A percentile compares a stretch with the other conserved stretches of the same genome.
Evolutionary conservation across 2,888 invertebrate genomes (phyloP).

Genomic region (Eilema sororculum): DNA sequence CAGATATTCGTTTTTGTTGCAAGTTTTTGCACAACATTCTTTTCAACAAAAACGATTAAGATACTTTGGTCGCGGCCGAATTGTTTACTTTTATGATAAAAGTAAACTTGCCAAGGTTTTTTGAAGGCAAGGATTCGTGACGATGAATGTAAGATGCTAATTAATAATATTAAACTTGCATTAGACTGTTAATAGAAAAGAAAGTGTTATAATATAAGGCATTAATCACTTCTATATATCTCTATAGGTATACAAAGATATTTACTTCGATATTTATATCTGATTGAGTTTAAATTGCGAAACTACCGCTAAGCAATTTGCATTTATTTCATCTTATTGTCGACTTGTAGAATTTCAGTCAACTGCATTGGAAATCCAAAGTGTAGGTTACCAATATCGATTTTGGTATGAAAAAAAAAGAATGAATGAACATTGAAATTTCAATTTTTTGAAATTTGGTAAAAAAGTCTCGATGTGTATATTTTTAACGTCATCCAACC

Average conservation of each 20-base stretch:
- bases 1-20: conserved; percentile 76
- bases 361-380: no score
- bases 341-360: no score
- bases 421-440: no score
- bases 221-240: not conserved
- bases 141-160: conserved; percentile 52
- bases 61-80: conserved; percentile 63
- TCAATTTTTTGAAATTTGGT: no score
- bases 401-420: not conserved
- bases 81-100: conserved; percentile 81
- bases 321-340: no score
- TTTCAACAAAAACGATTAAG: conserved; percentile 67
- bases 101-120: conserved; percentile 66
- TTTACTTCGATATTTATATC: not conserved
- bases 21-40: conserved; percentile 78
- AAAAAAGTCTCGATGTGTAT: no score
- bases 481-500: no score
- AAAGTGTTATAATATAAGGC: not conserved
- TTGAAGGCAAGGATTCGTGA: conserved; percentile 56
- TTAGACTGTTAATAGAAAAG: not conserved
- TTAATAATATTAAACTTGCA: conserved; percentile 23
- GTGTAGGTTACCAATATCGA: no score
- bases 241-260: no score
- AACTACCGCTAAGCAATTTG: no score
- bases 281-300: no score